phyloP scores from a whole-genome alignment of 2,113 vertebrate genomes.

The Mixornis gularis region DNA sequence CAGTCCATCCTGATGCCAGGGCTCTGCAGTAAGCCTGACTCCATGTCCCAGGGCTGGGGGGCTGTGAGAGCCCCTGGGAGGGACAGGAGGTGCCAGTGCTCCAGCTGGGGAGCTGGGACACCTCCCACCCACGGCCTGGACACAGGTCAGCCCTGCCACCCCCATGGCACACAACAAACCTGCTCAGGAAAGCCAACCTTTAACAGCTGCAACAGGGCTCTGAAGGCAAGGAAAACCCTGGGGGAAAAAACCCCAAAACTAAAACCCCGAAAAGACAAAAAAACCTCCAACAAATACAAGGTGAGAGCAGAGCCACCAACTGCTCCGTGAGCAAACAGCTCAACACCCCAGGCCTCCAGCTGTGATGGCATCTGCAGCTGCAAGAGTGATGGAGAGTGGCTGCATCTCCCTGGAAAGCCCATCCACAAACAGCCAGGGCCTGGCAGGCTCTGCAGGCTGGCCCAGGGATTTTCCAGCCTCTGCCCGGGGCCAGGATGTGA shows the following conservation, averaged over 20 bases:
- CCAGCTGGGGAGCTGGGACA: accelerated
- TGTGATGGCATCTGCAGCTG: not conserved
- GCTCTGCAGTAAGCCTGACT: not conserved
- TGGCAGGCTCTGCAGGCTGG: not conserved
- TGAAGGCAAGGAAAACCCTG: not conserved
- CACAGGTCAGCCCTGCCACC: not conserved
- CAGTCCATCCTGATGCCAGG: not conserved
- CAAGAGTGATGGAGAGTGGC: not conserved
- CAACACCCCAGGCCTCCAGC: not conserved
- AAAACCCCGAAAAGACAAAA: not conserved
- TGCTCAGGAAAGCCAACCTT: not conserved
- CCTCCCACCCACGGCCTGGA: accelerated
- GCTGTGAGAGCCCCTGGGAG: not conserved
- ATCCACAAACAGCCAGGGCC: not conserved
- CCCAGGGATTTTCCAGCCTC: not conserved
- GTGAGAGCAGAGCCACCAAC: not conserved
- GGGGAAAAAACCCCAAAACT: no score
- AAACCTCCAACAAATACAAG: not conserved
- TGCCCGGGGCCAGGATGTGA: not conserved
- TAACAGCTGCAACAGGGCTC: not conserved
- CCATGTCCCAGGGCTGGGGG: not conserved
- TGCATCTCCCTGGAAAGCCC: not conserved
- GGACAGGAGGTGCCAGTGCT: not conserved
- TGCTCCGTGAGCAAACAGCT: not conserved
- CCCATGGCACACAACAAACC: not conserved